phyloP scores from a whole-genome alignment of 2,888 invertebrate genomes.

The Amblyjoppa fuscipennis region DNA sequence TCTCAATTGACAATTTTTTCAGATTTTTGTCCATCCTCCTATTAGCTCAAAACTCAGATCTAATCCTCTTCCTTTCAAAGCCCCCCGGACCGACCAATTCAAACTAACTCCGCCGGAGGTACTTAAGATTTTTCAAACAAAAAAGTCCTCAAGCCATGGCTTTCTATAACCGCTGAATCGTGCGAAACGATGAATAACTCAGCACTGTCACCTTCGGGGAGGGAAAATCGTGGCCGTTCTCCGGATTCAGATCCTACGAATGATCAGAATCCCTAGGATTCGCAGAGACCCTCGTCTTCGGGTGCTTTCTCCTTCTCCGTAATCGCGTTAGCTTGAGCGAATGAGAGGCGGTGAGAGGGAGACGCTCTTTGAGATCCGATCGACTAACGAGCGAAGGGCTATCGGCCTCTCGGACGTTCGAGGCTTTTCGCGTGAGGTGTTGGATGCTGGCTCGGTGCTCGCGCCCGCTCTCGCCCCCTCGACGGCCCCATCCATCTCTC shows the following conservation, averaged over 20 bases:
- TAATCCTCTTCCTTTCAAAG: too few species aligned
- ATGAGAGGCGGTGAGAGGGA: neutral
- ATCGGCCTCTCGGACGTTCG: constrained; percentile 45
- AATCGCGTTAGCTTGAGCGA: constrained; percentile 43
- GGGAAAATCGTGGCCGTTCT: neutral
- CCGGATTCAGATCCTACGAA: neutral
- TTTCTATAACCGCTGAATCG: neutral
- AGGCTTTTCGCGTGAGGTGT: constrained; percentile 33
- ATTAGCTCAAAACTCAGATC: too few species aligned
- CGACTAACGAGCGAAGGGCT: constrained; percentile 64
- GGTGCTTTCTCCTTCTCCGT: constrained; percentile 14
- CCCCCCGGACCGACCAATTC: too few species aligned
- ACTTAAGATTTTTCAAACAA: neutral
- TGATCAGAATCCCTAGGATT: neutral
- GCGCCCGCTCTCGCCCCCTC: constrained; percentile 14
- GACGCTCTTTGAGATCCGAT: constrained; percentile 52
- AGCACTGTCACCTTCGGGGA: too few species aligned
- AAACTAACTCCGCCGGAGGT: too few species aligned
- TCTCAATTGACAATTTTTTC: neutral
- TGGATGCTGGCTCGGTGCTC: constrained; percentile 25
- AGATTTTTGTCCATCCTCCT: too few species aligned
- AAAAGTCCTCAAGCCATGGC: neutral
- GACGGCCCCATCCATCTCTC: neutral
- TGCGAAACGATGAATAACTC: constrained; percentile 4
- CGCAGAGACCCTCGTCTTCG: neutral